Evolutionary conservation across 2,113 vertebrate species (phyloP).

Genomic region (Phrynocephalus versicolor): DNA sequence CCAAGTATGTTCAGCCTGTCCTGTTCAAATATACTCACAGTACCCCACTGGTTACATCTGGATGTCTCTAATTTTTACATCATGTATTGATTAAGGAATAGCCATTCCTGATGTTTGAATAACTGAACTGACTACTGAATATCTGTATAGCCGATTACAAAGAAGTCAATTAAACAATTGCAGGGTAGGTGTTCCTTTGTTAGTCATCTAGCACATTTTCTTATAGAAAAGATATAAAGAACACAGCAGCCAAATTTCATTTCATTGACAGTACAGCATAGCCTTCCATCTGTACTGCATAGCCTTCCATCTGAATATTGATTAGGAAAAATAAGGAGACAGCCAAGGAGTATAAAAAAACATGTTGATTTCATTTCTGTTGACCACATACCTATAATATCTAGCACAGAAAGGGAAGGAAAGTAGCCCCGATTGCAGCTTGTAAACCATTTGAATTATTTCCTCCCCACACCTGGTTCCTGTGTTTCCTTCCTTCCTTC

Average conservation of each 20-base stretch:
- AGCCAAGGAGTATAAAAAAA: too few relatives aligned
- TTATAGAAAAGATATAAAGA: not conserved
- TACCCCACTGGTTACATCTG: not conserved
- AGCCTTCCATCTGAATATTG: not conserved
- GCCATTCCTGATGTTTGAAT: not conserved
- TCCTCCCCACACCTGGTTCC: too few relatives aligned
- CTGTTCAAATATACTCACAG: not conserved
- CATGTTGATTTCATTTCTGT: too few relatives aligned
- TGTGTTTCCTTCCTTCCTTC: too few relatives aligned
- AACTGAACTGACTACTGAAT: not conserved
- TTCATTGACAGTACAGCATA: not conserved
- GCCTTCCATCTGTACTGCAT: too few relatives aligned
- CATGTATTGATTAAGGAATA: not conserved
- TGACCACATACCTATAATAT: too few relatives aligned
- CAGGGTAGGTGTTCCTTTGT: not conserved
- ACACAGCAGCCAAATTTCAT: not conserved
- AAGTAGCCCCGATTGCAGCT: too few relatives aligned
- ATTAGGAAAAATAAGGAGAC: not conserved
- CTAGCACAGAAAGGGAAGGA: too few relatives aligned
- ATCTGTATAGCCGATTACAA: too few relatives aligned
- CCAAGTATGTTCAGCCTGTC: slow-evolving; percentile 50
- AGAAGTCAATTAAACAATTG: not conserved
- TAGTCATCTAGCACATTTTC: not conserved
- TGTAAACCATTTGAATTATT: too few relatives aligned
- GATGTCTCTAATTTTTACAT: too few relatives aligned